Conservation (phyloP, 2,113 vertebrate species). For the Chinchilla lanigera region DNA sequence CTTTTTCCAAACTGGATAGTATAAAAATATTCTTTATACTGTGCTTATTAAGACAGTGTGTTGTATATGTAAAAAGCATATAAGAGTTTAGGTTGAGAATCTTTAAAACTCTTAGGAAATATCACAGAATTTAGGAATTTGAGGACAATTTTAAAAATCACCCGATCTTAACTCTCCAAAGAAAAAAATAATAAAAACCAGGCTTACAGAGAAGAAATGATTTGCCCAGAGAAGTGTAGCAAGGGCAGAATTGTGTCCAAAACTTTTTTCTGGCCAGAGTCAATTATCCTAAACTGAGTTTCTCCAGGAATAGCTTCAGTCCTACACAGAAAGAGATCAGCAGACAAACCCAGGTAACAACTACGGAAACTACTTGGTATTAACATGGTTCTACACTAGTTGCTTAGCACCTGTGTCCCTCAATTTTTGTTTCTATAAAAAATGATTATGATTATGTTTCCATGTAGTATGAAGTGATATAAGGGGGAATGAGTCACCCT, state of each 20-base stretch:
- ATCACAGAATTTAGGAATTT: constrained; percentile 11
- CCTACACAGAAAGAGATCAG: not conserved
- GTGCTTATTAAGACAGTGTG: not conserved
- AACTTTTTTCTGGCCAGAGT: not conserved
- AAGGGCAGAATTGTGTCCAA: not conserved
- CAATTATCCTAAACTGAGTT: not conserved
- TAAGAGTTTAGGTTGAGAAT: not conserved
- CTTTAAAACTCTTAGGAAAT: constrained; percentile 31
- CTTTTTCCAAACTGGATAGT: constrained; percentile 42
- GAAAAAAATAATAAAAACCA: constrained; percentile 60
- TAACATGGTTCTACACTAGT: not conserved
- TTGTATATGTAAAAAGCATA: not conserved
- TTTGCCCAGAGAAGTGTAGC: constrained; percentile 64
- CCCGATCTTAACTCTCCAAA: not conserved
- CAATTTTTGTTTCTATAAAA: not conserved
- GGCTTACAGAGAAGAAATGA: constrained; percentile 60
- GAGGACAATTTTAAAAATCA: not conserved
- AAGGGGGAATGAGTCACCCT: not conserved
- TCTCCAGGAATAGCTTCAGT: not conserved
- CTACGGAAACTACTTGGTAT: not conserved
- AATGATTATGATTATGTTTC: not conserved
- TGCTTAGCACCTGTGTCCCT: not conserved
- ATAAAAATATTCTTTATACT: constrained; percentile 36
- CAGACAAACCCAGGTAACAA: not conserved
- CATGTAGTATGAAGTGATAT: not conserved